Base-by-base conservation (phyloP, 2,888 invertebrate genomes). In the Perizoma affinitatum region DNA sequence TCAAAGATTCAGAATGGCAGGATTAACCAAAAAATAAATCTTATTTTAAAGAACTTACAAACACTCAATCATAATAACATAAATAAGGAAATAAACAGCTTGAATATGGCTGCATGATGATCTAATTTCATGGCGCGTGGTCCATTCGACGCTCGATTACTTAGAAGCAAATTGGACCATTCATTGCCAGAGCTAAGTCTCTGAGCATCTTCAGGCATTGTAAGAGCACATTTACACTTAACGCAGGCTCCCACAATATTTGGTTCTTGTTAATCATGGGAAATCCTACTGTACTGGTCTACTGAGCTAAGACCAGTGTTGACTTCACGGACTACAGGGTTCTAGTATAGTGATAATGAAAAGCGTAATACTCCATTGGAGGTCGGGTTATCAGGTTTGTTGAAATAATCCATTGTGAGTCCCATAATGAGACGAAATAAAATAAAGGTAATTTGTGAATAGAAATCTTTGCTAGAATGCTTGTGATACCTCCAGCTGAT, bases 101-200 rank as follows among this genome's bases (percentile, higher is more conserved):
- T 67, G 73, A 77, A 80, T 76, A 78, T 73, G 73, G 73, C 74
- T 69, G 70, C 58, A 66, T 54, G 76, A 83, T 83, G 78, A 84
- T 84, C 83, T 86, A 83, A 89, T 90, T 89, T 88, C 88, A 89
- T 87, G 87, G 82, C 79, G 80, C 79, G 78, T 79, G 83, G 82
- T 80, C 84, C 80, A 85, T 89, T 83, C 84, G 76, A 80, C 83
- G 88, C 79, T 87, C 88, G 86, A 88, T 90, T 90, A 88, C 83
- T 80, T 78, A 76, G 78, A 79, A 77, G 86, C 83, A 87, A 87
- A 90, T 90, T 90, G 88, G 81, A 83, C 80, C 84, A 90, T 90
- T 84, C 83, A 87, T 90, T 87, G 80, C 82, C 73, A 68, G 75
- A 72, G 73, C 74, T 75, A 70, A 68, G 68, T 65, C 67, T 66